phyloP scores from a whole-genome alignment of 2,888 invertebrate genomes.

The Microchrysa polita region DNA sequence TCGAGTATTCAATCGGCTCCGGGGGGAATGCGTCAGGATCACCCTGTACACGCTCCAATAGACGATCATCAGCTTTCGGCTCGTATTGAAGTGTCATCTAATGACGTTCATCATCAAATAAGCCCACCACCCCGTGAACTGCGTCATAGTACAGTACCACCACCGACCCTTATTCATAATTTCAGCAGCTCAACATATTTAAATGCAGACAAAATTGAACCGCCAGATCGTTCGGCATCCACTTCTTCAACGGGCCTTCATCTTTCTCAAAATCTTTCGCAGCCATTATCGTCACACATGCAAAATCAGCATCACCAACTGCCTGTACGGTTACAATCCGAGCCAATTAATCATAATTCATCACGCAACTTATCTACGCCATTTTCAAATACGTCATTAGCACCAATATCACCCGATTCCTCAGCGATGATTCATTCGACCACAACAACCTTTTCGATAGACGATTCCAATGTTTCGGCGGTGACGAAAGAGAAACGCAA shows the following conservation, averaged over 20 bases:
- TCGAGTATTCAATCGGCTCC: constrained; percentile 79
- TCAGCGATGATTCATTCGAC: constrained; percentile 51
- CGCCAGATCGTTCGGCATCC: constrained; percentile 11
- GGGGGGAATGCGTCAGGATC: constrained; percentile 67
- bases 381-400: constrained; percentile 57
- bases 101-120: constrained; percentile 2
- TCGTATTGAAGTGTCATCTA: constrained; percentile 31
- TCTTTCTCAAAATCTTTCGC: constrained; percentile 36
- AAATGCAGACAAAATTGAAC: constrained; percentile 1
- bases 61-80: constrained; percentile 24
- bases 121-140: constrained; percentile 25
- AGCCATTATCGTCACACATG: constrained; percentile 51
- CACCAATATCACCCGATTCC: constrained; percentile 56
- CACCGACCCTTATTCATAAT: constrained; percentile 19
- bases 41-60: background rate
- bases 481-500: constrained; percentile 70
- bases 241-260: constrained; percentile 14
- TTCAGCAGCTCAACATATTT: constrained; percentile 6
- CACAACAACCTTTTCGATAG: constrained; percentile 56
- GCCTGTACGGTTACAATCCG: constrained; percentile 21
- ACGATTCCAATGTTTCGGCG: constrained; percentile 50
- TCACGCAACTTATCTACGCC: constrained; percentile 62
- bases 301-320: constrained; percentile 45
- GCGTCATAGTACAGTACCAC: constrained; percentile 31
- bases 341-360: constrained; percentile 55